phyloP scores from a whole-genome alignment of 2,113 vertebrate species.

The Puma concolor region DNA sequence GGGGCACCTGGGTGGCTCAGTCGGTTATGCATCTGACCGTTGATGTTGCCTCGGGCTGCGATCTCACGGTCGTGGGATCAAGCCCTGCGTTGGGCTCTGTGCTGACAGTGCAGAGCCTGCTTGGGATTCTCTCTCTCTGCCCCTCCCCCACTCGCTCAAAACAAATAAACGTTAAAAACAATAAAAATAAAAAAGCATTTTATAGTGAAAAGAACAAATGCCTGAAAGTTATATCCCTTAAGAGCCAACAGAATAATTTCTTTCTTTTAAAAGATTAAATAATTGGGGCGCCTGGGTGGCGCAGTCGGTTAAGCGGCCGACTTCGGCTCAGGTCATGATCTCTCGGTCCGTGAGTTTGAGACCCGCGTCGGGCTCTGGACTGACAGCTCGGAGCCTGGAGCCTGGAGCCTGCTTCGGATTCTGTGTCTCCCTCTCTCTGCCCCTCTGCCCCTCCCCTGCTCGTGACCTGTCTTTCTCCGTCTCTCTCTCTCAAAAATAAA shows the following conservation, averaged over 20 bases:
- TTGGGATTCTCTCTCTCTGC: background rate
- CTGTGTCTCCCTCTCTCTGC: too few species aligned
- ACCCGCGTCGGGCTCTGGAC: too few species aligned
- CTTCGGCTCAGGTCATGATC: too few species aligned
- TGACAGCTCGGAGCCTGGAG: too few species aligned
- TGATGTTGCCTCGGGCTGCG: background rate
- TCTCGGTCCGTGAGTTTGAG: too few species aligned
- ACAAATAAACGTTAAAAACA: background rate
- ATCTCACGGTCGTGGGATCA: background rate
- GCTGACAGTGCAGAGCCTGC: background rate
- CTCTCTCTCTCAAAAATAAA: too few species aligned
- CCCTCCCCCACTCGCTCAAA: background rate
- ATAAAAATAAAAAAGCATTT: background rate
- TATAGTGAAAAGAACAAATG: background rate
- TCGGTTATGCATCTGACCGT: too few species aligned
- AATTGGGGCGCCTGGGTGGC: too few species aligned
- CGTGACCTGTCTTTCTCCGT: too few species aligned
- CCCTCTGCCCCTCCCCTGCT: too few species aligned
- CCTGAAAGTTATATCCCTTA: background rate
- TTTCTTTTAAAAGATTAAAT: background rate
- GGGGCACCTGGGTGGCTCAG: background rate
- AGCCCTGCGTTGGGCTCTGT: background rate
- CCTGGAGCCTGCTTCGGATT: too few species aligned
- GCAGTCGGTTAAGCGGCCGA: too few species aligned
- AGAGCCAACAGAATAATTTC: background rate